phyloP scores from a whole-genome alignment of 2,888 invertebrate genomes.

The Drosophila mimica region DNA sequence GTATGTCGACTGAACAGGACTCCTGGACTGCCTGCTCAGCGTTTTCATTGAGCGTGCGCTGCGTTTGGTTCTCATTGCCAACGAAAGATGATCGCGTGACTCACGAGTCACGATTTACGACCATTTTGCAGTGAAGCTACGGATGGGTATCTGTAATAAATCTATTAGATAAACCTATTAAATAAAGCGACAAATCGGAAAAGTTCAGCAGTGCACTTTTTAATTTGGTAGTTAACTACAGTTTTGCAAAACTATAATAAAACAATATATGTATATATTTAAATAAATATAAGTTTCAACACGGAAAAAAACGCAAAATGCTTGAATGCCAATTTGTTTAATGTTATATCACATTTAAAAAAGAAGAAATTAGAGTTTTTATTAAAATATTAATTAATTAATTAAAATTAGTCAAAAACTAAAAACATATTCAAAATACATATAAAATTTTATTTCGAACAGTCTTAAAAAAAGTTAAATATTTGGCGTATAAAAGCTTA shows the following conservation, averaged over 20 bases:
- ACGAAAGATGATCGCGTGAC: conserved; percentile 28
- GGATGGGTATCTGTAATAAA: neutral
- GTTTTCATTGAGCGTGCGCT: conserved; percentile 65
- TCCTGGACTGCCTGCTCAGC: conserved; percentile 59
- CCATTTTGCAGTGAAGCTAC: neutral
- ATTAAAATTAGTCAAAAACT: too few species aligned
- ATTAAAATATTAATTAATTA: too few species aligned
- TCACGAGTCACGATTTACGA: conserved; percentile 3
- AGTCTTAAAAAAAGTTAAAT: too few species aligned
- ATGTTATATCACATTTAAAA: too few species aligned
- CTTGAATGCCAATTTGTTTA: too few species aligned
- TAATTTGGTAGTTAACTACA: neutral
- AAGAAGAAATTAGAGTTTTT: too few species aligned
- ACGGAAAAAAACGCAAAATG: too few species aligned
- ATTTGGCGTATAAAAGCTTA: too few species aligned
- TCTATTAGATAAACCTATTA: neutral
- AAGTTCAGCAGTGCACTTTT: neutral
- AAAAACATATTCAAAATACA: too few species aligned
- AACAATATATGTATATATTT: neutral
- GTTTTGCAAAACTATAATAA: too few species aligned
- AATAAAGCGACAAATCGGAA: neutral
- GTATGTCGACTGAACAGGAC: conserved; percentile 20
- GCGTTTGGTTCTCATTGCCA: conserved; percentile 38
- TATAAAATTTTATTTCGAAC: too few species aligned
- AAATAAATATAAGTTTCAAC: neutral